Conservation (phyloP, 2,797 vertebrate genomes). For the Spheniscus humboldti region DNA sequence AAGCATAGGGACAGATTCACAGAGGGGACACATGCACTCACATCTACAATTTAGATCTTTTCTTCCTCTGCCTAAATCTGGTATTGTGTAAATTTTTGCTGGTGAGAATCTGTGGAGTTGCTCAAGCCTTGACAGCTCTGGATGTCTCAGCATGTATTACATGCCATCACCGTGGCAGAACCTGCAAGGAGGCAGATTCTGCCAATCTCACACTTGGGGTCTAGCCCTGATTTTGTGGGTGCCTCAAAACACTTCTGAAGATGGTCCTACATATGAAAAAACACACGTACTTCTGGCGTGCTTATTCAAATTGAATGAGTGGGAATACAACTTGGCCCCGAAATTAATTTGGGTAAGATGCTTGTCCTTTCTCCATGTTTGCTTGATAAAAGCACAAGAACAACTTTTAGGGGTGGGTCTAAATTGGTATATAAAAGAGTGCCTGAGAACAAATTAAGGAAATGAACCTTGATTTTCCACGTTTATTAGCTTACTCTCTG, state of each 20-base stretch:
- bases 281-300: not conserved
- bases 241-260: not conserved
- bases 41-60: not conserved
- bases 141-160: not conserved
- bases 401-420: not conserved
- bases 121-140: not conserved
- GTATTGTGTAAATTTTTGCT: not conserved
- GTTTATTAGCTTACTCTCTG: not conserved
- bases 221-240: not conserved
- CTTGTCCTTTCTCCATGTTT: not conserved
- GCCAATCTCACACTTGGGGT: not conserved
- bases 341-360: not conserved
- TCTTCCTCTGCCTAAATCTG: not conserved
- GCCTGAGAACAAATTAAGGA: not conserved
- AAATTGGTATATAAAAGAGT: not conserved
- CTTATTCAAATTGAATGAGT: not conserved
- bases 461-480: not conserved
- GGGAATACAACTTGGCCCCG: not conserved
- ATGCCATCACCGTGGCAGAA: not conserved
- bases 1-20: not conserved
- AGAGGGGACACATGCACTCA: not conserved
- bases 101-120: not conserved
- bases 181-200: not conserved
- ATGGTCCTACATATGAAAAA: not conserved
- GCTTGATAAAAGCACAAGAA: not conserved